Conservation (phyloP, 2,888 invertebrate species). For the Trissolcus brochymenae region DNA sequence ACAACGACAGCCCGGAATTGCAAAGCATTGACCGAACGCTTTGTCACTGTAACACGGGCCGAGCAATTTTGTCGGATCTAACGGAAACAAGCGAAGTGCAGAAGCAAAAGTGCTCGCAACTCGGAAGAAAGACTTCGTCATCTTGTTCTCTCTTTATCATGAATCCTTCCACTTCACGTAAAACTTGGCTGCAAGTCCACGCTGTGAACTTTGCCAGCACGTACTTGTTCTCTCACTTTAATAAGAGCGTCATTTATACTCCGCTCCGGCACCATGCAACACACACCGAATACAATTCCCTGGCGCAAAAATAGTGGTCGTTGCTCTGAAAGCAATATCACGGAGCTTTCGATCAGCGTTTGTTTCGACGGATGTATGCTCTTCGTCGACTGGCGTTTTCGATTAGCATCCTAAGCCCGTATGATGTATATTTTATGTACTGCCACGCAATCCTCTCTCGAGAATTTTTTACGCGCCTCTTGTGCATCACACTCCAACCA, state of each 20-base stretch:
- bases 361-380: conserved; percentile 17
- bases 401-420: conserved; percentile 30
- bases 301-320: conserved; percentile 22
- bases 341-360: conserved; percentile 39
- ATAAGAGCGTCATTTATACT: conserved; percentile 53
- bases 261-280: conserved; percentile 26
- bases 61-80: conserved; percentile 35
- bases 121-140: conserved; percentile 30
- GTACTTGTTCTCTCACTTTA: conserved; percentile 49
- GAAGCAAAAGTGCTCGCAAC: conserved; percentile 1
- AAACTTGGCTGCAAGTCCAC: conserved; percentile 36
- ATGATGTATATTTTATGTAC: conserved; percentile 41
- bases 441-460: conserved; percentile 13
- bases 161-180: conserved; percentile 40
- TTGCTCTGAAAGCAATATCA: conserved; percentile 26
- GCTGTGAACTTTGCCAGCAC: conserved; percentile 42
- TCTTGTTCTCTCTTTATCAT: conserved; percentile 48
- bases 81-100: conserved; percentile 15
- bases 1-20: conserved; percentile 21
- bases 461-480: conserved; percentile 26
- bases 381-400: conserved; percentile 21
- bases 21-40: conserved; percentile 37
- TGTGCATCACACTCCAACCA: conserved; percentile 16
- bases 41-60: conserved; percentile 45
- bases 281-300: conserved; percentile 34